phyloP scores from a whole-genome alignment of 2,888 invertebrate species.

The Lithosia quadra region DNA sequence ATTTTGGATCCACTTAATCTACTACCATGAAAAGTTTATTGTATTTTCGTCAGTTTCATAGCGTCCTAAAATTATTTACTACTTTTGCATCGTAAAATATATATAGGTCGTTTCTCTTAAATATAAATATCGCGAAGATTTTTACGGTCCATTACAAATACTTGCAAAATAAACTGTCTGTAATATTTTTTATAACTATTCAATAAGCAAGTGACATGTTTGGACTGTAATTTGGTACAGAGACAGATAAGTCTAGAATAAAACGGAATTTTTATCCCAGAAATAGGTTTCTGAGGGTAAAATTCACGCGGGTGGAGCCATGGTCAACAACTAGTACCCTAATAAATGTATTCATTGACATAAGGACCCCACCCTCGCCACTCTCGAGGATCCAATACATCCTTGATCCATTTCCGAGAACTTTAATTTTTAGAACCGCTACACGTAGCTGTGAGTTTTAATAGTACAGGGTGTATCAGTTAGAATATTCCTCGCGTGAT shows the following conservation, averaged over 20 bases:
- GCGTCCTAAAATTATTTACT: conserved; percentile 46
- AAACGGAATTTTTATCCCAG: too few relatives aligned
- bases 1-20: conserved; percentile 31
- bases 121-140: conserved; percentile 34
- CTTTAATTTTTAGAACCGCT: not conserved
- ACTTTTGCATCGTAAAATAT: conserved; percentile 41
- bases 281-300: too few relatives aligned
- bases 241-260: too few relatives aligned
- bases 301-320: too few relatives aligned
- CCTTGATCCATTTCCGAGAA: not conserved
- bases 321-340: too few relatives aligned
- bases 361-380: too few relatives aligned
- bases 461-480: not conserved
- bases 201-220: not conserved
- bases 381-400: not conserved
- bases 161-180: conserved; percentile 17
- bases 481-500: conserved; percentile 38
- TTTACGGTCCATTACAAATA: conserved; percentile 30
- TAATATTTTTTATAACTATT: conserved; percentile 9
- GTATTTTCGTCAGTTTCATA: conserved; percentile 30
- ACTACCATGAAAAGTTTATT: conserved; percentile 39
- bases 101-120: conserved; percentile 25
- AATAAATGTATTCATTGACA: too few relatives aligned
- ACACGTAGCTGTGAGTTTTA: not conserved
- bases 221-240: too few relatives aligned